phyloP scores from a whole-genome alignment of 2,113 vertebrate species.

The Oncorhynchus kisutch region DNA sequence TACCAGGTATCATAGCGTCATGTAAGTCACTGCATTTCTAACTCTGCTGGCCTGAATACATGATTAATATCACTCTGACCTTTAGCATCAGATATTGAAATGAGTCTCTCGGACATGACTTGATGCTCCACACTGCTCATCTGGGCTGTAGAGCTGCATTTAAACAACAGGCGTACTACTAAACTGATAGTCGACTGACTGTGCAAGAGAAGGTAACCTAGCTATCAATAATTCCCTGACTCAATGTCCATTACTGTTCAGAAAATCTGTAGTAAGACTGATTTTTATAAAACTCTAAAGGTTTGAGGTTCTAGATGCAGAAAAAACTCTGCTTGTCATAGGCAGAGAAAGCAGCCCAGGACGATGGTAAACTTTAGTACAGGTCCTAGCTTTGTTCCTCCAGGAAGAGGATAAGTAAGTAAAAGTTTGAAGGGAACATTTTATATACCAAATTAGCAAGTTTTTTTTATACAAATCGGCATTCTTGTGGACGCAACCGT shows the following conservation, averaged over 20 bases:
- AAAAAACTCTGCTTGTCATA: too few relatives aligned
- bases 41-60: conserved; percentile 48
- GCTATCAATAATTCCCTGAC: not conserved
- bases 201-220: not conserved
- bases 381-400: too few relatives aligned
- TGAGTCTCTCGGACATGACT: conserved; percentile 55
- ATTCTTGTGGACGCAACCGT: not conserved
- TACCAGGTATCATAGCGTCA: conserved; percentile 25
- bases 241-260: not conserved
- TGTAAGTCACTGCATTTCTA: conserved; percentile 55
- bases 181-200: not conserved
- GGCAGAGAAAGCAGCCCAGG: too few relatives aligned
- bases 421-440: not conserved
- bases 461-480: not conserved
- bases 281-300: not conserved
- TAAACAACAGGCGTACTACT: conserved; percentile 16
- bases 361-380: too few relatives aligned
- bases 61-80: conserved; percentile 43
- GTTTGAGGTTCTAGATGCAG: too few relatives aligned
- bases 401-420: too few relatives aligned
- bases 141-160: conserved; percentile 35
- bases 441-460: not conserved
- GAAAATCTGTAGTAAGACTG: not conserved
- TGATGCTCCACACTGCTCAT: conserved; percentile 28
- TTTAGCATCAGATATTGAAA: conserved; percentile 67